Conservation (phyloP, 2,888 invertebrate species). For the Sarcophaga subvicina region DNA sequence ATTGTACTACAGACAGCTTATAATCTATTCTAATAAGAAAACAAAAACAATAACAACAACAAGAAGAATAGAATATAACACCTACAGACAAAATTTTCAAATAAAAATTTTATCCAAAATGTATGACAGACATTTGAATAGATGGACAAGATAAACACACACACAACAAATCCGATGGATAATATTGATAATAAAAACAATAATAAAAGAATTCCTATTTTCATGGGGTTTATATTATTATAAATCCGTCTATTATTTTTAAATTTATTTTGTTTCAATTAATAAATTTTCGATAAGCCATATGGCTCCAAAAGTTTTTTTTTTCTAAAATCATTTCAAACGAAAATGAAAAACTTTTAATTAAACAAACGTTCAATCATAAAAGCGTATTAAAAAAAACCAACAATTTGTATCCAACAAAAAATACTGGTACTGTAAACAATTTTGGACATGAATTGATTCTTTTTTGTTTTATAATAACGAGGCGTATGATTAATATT, state of each 20-base stretch:
- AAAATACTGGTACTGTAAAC: background rate
- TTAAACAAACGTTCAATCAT: background rate
- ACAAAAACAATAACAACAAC: background rate
- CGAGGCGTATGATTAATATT: background rate
- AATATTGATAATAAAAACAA: background rate
- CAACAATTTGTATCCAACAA: background rate
- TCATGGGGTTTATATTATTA: background rate
- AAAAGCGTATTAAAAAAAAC: background rate
- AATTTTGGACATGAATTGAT: background rate
- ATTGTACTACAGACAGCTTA: background rate
- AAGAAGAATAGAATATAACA: background rate
- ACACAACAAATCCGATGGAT: background rate
- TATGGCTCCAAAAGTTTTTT: constrained; percentile 39
- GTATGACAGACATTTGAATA: background rate
- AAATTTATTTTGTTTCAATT: constrained; percentile 27
- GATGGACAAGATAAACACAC: background rate
- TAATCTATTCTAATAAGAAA: background rate
- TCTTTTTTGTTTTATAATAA: background rate
- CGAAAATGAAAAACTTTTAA: background rate
- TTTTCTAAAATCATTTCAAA: constrained; percentile 9
- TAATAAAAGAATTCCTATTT: background rate
- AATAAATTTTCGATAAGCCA: constrained; percentile 51
- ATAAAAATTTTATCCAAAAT: background rate
- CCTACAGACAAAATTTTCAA: constrained; percentile 11
- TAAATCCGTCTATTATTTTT: constrained; percentile 7